phyloP scores from a whole-genome alignment of 2,113 vertebrate genomes.

The Alethe diademata region DNA sequence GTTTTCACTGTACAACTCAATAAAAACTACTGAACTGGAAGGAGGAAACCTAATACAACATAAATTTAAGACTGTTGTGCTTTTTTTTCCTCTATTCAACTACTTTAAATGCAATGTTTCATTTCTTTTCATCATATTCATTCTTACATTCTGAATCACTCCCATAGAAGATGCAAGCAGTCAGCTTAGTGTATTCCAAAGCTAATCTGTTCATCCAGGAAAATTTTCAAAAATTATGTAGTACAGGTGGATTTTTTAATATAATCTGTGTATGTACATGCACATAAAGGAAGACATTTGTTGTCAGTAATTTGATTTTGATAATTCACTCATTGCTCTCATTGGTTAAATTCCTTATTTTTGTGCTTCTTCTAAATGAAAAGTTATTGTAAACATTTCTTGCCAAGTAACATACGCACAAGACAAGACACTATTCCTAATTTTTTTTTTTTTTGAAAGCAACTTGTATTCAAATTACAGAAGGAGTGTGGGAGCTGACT shows the following conservation, averaged over 20 bases:
- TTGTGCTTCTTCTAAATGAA: slow-evolving; percentile 41
- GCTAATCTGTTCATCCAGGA: slow-evolving; percentile 25
- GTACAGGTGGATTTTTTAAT: slow-evolving; percentile 26
- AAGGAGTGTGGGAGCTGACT: background rate
- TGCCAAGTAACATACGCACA: background rate
- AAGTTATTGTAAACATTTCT: slow-evolving; percentile 19
- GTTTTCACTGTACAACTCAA: background rate
- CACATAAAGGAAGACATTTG: background rate
- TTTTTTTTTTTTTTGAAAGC: background rate
- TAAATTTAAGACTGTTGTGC: background rate
- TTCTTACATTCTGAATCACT: slow-evolving; percentile 1
- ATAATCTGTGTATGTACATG: slow-evolving; percentile 16
- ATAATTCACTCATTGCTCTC: slow-evolving; percentile 33
- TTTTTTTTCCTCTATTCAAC: background rate
- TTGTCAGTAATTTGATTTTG: slow-evolving; percentile 36
- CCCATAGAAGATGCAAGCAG: background rate
- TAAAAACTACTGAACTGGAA: slow-evolving; percentile 3
- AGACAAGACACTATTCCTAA: background rate
- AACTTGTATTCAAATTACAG: background rate
- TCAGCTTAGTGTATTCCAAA: slow-evolving; percentile 25
- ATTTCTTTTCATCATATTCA: background rate
- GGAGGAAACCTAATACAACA: background rate
- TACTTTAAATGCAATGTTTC: background rate
- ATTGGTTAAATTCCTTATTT: slow-evolving; percentile 21
- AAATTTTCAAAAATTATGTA: background rate